Evolutionary conservation across 2,113 vertebrate species (phyloP).

Genomic region (Labrus mixtus): DNA sequence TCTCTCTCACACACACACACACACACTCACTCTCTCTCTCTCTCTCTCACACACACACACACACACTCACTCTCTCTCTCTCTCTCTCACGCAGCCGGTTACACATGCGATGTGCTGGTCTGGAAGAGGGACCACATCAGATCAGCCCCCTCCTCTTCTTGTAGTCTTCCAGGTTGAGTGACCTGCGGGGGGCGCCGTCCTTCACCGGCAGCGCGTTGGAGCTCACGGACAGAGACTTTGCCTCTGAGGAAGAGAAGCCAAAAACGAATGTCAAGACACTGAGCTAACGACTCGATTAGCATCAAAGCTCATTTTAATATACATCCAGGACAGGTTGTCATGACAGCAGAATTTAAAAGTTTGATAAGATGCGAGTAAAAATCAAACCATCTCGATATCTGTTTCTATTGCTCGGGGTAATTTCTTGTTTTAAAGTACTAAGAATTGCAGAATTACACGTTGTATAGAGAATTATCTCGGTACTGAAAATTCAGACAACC

Average conservation of each 20-base stretch:
- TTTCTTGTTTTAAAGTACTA: no score
- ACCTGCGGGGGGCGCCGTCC: conserved; percentile 95
- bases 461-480: no score
- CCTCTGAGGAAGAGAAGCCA: conserved; percentile 83
- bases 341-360: neutral
- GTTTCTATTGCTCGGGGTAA: no score
- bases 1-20: no score
- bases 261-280: neutral
- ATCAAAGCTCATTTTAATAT: neutral
- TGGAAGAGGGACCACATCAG: conserved; percentile 77
- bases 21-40: no score
- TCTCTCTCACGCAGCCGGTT: conserved; percentile 35
- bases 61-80: conserved; percentile 14
- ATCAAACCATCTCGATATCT: no score
- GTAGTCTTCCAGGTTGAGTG: conserved; percentile 98
- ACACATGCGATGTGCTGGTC: conserved; percentile 64
- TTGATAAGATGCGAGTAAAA: no score
- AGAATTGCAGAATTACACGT: no score
- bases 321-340: no score
- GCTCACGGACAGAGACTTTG: conserved; percentile 96
- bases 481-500: no score
- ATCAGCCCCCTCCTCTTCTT: conserved; percentile 99
- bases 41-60: no score
- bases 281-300: no score
- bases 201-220: conserved; percentile 96